Evolutionary conservation across 2,888 invertebrate species (phyloP).

Genomic region (Eustalomyia histrio): DNA sequence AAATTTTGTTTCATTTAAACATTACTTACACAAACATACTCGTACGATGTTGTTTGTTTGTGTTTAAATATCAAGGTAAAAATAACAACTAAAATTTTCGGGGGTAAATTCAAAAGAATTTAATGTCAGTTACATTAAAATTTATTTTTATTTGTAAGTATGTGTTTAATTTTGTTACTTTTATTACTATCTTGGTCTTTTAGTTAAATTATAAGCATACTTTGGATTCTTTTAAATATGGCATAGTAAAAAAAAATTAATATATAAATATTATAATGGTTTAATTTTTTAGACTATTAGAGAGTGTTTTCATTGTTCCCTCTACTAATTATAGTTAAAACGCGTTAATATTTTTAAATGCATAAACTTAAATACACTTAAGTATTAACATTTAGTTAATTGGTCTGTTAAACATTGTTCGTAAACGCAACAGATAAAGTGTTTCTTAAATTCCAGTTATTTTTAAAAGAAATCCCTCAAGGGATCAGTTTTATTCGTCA

Average conservation of each 20-base stretch:
- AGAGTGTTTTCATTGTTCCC: neutral
- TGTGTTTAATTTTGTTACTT: neutral
- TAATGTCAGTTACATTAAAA: conserved; percentile 27
- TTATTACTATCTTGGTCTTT: neutral
- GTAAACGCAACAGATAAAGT: too few relatives aligned
- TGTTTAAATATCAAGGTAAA: conserved; percentile 47
- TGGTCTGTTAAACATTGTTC: too few relatives aligned
- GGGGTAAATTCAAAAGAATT: conserved; percentile 4
- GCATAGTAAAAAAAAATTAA: neutral
- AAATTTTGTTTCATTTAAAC: conserved; percentile 44
- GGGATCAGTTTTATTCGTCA: too few relatives aligned
- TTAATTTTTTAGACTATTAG: neutral
- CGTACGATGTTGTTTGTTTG: conserved; percentile 3
- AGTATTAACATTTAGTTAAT: too few relatives aligned
- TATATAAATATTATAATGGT: neutral
- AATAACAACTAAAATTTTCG: neutral
- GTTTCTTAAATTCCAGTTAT: too few relatives aligned
- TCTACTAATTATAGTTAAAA: neutral
- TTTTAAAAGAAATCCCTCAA: too few relatives aligned
- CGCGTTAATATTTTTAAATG: neutral
- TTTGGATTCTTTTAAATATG: neutral
- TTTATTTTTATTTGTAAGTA: neutral
- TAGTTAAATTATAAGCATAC: neutral
- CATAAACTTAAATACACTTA: neutral
- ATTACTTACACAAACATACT: conserved; percentile 9